A percentile compares a stretch with the other conserved stretches of the same genome.
Evolutionary conservation across 37 sponge, comb jelly and placozoan species (phyloP).

Genomic region (Haliclona indistincta): DNA sequence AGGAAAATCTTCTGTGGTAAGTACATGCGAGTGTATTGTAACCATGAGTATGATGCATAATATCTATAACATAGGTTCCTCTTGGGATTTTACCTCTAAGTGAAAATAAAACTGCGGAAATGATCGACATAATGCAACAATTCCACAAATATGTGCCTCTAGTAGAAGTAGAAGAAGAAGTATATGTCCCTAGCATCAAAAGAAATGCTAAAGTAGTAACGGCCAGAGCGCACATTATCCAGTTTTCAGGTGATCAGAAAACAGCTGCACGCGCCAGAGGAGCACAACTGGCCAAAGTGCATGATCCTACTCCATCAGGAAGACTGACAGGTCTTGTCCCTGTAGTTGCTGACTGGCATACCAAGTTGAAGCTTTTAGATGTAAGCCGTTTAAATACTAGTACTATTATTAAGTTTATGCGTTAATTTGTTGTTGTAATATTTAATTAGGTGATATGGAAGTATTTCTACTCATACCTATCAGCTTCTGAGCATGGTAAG

Average conservation of each 20-base stretch:
- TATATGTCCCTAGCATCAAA: not conserved
- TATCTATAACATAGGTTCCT: constrained; percentile 11
- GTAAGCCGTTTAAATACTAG: constrained; percentile 9
- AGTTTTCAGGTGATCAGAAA: constrained; percentile 9
- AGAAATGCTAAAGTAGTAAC: not conserved
- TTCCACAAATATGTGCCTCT: constrained; percentile 11
- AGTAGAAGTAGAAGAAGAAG: not conserved
- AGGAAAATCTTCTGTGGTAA: constrained; percentile 14
- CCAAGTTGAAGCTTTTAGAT: constrained; percentile 12
- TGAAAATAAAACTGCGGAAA: not conserved
- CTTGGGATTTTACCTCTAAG: constrained; percentile 1
- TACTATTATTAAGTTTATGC: not conserved
- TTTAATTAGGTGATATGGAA: constrained; percentile 42
- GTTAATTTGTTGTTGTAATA: not conserved
- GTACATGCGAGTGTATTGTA: too few relatives aligned
- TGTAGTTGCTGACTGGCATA: constrained; percentile 36
- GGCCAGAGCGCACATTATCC: not conserved
- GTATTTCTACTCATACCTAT: constrained; percentile 17
- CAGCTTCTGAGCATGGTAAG: constrained; percentile 31
- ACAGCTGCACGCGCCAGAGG: constrained; percentile 21
- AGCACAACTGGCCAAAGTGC: too few relatives aligned
- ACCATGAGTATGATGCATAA: too few relatives aligned
- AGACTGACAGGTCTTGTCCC: constrained; percentile 25
- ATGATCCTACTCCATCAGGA: too few relatives aligned
- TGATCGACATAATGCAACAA: not conserved